phyloP scores from a whole-genome alignment of 2,113 vertebrate species.

The Lophura nycthemera region DNA sequence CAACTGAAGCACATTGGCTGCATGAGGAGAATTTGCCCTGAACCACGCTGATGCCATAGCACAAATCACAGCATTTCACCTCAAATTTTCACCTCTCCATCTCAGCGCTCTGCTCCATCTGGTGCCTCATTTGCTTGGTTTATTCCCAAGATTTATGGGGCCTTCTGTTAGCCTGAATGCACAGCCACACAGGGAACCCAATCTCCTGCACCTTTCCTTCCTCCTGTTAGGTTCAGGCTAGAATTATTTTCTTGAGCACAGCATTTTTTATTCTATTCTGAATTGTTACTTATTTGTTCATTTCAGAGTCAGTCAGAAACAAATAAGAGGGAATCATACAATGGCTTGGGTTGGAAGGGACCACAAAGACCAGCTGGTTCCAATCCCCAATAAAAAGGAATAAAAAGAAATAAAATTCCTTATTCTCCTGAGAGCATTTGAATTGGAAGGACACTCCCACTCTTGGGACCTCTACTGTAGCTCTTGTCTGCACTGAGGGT shows the following conservation, averaged over 20 bases:
- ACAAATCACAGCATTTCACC: background rate
- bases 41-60: background rate
- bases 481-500: fast-evolving
- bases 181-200: background rate
- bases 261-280: too few species aligned
- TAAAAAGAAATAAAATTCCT: background rate
- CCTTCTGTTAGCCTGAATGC: background rate
- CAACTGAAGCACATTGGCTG: background rate
- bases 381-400: background rate
- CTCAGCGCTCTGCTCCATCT: too few species aligned
- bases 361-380: too few species aligned
- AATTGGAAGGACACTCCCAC: fast-evolving
- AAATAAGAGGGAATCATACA: background rate
- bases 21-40: background rate
- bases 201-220: background rate
- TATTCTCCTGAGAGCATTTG: background rate
- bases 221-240: background rate
- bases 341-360: too few species aligned
- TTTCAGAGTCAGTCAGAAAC: background rate
- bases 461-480: background rate
- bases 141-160: background rate
- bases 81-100: too few species aligned
- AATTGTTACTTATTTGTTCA: background rate
- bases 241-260: background rate
- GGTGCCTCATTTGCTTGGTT: background rate